Evolutionary conservation across 92 coral and sea anemone genomes (phyloP).

Genomic region (Chrysogorgia sp.): DNA sequence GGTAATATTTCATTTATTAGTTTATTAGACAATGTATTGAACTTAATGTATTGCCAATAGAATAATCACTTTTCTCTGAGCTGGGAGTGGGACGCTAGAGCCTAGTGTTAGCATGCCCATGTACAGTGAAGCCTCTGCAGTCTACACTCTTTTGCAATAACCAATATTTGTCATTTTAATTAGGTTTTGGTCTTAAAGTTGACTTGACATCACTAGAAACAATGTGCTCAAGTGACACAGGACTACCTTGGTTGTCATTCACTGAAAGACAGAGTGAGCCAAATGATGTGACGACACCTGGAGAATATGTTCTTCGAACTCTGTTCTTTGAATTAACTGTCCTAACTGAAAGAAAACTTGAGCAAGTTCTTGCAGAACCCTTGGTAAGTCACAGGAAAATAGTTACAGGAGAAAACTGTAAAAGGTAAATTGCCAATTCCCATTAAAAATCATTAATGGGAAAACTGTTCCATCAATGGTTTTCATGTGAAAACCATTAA

Average conservation of each 20-base stretch:
- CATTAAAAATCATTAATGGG: no score
- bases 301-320: slow-evolving; percentile 92
- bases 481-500: no score
- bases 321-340: slow-evolving; percentile 89
- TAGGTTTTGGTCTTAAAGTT: not conserved
- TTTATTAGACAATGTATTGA: no score
- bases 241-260: slow-evolving; percentile 79
- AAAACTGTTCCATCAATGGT: no score
- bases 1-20: no score
- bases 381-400: slow-evolving; percentile 76
- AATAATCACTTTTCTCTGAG: no score
- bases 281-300: slow-evolving; percentile 80
- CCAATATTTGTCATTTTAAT: not conserved
- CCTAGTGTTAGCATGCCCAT: no score
- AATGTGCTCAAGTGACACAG: slow-evolving; percentile 27
- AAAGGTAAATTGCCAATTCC: no score
- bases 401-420: no score
- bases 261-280: slow-evolving; percentile 65
- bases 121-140: no score
- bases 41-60: no score
- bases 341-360: slow-evolving; percentile 89
- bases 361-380: slow-evolving; percentile 84
- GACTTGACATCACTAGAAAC: slow-evolving; percentile 5
- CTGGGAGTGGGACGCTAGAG: no score
- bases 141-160: not conserved